These are phyloP conservation scores for Notothenia rossii DNA, from an alignment of 2,113 vertebrate genomes.

Conservation along the genomic window DNA sequence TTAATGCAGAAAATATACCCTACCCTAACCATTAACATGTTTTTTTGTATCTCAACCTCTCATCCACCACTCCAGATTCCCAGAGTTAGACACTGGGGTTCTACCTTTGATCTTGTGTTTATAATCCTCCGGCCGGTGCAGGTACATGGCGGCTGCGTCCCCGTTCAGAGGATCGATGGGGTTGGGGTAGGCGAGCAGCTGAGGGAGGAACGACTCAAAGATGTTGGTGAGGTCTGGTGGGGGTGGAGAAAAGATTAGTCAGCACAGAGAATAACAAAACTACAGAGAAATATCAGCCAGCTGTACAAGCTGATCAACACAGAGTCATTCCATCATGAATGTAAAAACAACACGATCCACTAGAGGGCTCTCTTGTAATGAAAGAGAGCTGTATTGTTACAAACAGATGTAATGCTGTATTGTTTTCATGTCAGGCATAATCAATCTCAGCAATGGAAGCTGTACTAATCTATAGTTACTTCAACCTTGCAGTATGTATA, in stretches of 20 bases:
- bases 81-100: neutral
- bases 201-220: conserved; percentile 99
- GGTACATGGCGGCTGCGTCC: conserved; percentile 98
- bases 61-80: neutral
- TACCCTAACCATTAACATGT: neutral
- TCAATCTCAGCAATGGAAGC: neutral
- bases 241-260: conserved; percentile 13
- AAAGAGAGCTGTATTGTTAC: neutral
- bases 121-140: conserved; percentile 98
- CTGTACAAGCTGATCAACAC: neutral
- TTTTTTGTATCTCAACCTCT: neutral
- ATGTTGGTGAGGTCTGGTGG: conserved; percentile 97
- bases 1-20: neutral
- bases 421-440: neutral
- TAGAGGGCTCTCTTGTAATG: conserved; percentile 22
- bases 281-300: neutral
- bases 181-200: conserved; percentile 98
- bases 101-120: conserved; percentile 99
- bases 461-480: neutral
- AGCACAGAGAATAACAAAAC: conserved; percentile 23
- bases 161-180: conserved; percentile 98
- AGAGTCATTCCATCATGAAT: neutral
- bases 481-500: neutral
- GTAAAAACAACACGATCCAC: conserved; percentile 28
- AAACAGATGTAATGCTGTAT: neutral